Base-by-base conservation (phyloP, 2,797 vertebrate species). In the Mallotus villosus region DNA sequence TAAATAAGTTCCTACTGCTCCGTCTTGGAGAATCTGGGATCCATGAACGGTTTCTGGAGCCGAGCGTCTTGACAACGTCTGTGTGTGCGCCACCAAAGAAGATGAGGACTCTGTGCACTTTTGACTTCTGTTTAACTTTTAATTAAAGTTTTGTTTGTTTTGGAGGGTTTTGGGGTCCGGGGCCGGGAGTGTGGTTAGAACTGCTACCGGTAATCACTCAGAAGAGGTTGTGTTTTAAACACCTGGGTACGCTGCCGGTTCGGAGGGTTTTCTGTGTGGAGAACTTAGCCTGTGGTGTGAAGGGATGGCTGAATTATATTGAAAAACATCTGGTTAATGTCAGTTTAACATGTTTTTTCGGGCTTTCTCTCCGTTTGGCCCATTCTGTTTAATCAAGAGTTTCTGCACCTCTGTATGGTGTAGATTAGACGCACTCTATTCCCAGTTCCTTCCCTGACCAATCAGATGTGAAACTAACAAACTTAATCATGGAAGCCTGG, bases 131-230 rank as follows among this genome's bases (percentile, higher is more conserved):
- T 46, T 46, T 46, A 55, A 65, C 19, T 68, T 67, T 74, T 79
- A 73, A 83, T 79, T 72, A 79, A 81, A 77, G 72, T 37, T 65
- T 29, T 82, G 75, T 80, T 5, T 81, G 72, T 79, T 80, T 83
- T 80, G 78, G 65, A 80, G 19, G 72, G 41, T 66, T 34, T 64
- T 14, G 49, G 49, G n/a, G 67, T 21, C 68, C 71, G 55, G 57
- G 63, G 68, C 70, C 22, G 58, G 29, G 17, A 57, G 24, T 25
- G 60, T 55, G 71, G 64, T 66, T 73, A 76, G 74, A 57, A 7
- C 63, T 2, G 71, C 70, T 77, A 68, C 74, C 21, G 71, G 62
- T 66, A 73, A 72, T 78, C 72, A 68, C 70, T 60, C 17, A 29
- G 73, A 49, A 49, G 49, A 70, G 70, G 70, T 66, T 67, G 70